Evolutionary conservation across 2,797 vertebrate genomes (phyloP), one percentile per base, ranked within the genome.

Genomic region (Otus scops): DNA sequence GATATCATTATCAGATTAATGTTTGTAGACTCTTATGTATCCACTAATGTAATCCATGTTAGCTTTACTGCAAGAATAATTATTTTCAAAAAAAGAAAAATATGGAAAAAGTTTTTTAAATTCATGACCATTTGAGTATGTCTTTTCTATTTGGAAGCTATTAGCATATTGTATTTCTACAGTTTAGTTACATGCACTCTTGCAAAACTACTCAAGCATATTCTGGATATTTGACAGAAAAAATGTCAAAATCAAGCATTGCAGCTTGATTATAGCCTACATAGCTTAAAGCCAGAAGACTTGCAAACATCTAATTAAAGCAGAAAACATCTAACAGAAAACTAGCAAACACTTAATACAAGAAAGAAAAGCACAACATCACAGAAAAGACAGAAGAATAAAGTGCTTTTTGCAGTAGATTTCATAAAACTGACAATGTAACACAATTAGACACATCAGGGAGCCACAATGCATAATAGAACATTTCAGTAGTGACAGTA

Each of bases 381-480:
- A 88, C 86, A 95, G 93, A 97, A 91, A 73, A 96, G 95, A 92
- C 23, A 41, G 91, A 85, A 97, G 64, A 93, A 97, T 95, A 96
- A 97, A 97, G 38, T 89, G 26, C 39, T 95, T 95, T 97, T 94
- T 96, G 88, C 86, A 97, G 91, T 78, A 95, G 93, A 92, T 95
- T 96, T 98, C 89, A 97, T 97, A 96, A 93, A 93, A 94, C 67
- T 97, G 95, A 95, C 95, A 97, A 69, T 59, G 68, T 96, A 97
- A 95, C 82, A 96, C 96, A 96, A 95, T 93, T 96, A 97, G 96
- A 78, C 93, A 45, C 96, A 96, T 95, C 96, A 96, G 96, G 97
- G 96, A 97, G 93, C 68, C 92, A 93, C 87, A 95, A 5, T 82
- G 91, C 82, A 76, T 91, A 96, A 96, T 68, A 65, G 95, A 96